Evolutionary conservation across 2,113 vertebrate genomes (phyloP).

Genomic region (Emberiza fucata): DNA sequence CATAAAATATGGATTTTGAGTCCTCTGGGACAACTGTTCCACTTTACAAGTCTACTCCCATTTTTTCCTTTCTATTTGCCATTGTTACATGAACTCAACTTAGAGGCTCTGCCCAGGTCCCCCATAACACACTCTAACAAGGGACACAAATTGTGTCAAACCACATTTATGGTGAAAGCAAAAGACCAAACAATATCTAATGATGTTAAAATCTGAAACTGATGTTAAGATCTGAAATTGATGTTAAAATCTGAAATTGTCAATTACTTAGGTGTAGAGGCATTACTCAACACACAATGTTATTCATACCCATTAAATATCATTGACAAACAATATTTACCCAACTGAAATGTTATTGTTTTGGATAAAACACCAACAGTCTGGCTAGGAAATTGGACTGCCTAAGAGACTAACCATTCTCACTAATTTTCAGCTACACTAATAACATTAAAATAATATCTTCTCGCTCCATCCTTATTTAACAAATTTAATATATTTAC

Average conservation of each 20-base stretch:
- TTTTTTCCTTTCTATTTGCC: not conserved
- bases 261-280: not conserved
- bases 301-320: not conserved
- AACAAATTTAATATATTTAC: not conserved
- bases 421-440: not conserved
- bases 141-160: not conserved
- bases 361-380: not conserved
- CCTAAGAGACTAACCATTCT: not conserved
- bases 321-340: not conserved
- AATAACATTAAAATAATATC: not conserved
- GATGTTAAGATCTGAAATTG: not conserved
- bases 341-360: not conserved
- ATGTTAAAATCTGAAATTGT: not conserved
- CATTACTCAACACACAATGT: not conserved
- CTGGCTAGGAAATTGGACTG: not conserved
- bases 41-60: not conserved
- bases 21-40: not conserved
- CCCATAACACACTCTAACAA: not conserved
- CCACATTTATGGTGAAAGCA: not conserved
- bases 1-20: not conserved
- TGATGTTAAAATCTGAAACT: not conserved
- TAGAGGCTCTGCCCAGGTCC: not conserved
- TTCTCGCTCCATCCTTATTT: not conserved
- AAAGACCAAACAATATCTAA: not conserved
- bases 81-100: not conserved